Conservation (phyloP, 2,888 invertebrate species). For the Ophion ellenae region DNA sequence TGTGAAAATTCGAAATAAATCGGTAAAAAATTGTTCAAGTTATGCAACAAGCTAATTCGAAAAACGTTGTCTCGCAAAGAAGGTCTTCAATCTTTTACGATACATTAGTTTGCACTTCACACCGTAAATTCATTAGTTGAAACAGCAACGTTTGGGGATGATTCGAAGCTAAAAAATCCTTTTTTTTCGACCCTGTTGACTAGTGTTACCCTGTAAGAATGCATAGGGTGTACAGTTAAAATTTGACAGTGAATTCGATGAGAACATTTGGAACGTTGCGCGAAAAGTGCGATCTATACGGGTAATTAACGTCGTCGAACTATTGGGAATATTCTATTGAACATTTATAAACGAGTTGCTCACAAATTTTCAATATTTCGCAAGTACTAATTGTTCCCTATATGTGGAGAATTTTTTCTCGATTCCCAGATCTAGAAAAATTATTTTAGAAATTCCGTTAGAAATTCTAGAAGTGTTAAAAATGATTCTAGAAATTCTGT, state of each 20-base stretch:
- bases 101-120: background rate
- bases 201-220: background rate
- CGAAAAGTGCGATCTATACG: background rate
- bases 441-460: too few relatives aligned
- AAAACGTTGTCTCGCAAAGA: background rate
- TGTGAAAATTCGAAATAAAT: background rate
- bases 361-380: background rate
- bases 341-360: background rate
- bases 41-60: background rate
- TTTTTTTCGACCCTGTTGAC: background rate
- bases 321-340: background rate
- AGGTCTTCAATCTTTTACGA: background rate
- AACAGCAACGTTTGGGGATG: background rate
- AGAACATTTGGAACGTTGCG: background rate
- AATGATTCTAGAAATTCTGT: too few relatives aligned
- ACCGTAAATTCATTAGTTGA: background rate
- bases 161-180: background rate
- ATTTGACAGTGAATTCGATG: constrained; percentile 21
- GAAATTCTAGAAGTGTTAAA: too few relatives aligned
- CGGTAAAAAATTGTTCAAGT: background rate
- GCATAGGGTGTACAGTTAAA: constrained; percentile 16
- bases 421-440: too few relatives aligned
- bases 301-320: background rate
- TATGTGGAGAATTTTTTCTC: background rate
- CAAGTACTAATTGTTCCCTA: background rate